Conservation (phyloP, 2,797 vertebrate genomes). For the Paedocypris micromegethes region DNA sequence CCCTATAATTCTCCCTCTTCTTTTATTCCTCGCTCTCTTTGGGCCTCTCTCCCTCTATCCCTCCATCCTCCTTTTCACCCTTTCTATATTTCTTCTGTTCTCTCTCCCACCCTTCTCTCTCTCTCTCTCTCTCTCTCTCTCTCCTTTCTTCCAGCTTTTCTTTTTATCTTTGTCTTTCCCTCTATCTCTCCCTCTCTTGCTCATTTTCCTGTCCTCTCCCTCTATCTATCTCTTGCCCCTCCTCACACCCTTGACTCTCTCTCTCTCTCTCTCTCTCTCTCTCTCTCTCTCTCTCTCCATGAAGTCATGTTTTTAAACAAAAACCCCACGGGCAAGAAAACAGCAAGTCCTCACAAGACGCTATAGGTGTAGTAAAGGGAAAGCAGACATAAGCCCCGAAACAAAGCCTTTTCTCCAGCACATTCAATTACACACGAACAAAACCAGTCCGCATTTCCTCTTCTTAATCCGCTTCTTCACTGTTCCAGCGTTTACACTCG, state of each 20-base stretch:
- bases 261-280: conserved; percentile 5
- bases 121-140: too few species aligned
- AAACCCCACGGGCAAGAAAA: conserved; percentile 21
- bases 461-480: conserved; percentile 5
- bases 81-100: too few species aligned
- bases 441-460: conserved; percentile 19
- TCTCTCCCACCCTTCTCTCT: too few species aligned
- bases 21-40: too few species aligned
- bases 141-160: not conserved
- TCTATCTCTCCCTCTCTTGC: not conserved
- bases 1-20: too few species aligned
- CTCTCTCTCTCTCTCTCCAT: conserved; percentile 13
- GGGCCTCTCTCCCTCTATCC: too few species aligned
- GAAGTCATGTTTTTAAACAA: conserved; percentile 42
- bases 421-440: conserved; percentile 27
- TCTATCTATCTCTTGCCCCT: conserved; percentile 6
- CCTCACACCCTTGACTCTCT: conserved; percentile 5
- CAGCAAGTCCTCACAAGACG: conserved; percentile 10
- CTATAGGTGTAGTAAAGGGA: conserved; percentile 20
- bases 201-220: conserved; percentile 3
- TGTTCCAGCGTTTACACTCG: conserved; percentile 3
- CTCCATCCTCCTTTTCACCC: too few species aligned
- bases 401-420: conserved; percentile 21
- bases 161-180: not conserved
- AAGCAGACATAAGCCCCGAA: conserved; percentile 23